Conservation (phyloP, 2,113 vertebrate species). For the Dicrurus megarhynchus region DNA sequence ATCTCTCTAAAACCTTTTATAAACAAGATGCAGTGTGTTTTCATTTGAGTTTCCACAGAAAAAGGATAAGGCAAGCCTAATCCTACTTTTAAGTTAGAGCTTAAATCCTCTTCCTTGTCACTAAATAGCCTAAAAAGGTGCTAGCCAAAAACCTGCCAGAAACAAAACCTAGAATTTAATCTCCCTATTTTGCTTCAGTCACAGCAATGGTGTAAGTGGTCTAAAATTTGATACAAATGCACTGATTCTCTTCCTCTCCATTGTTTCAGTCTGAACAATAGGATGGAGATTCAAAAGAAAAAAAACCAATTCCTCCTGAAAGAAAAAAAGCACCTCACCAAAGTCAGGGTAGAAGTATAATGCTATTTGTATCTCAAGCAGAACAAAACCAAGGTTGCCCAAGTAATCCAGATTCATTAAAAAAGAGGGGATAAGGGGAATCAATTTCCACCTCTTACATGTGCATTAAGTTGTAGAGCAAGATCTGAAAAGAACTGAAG, state of each 20-base stretch:
- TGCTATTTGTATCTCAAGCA: not conserved
- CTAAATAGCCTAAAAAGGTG: not conserved
- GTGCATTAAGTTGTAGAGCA: not conserved
- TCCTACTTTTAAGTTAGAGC: not conserved
- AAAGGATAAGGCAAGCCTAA: not conserved
- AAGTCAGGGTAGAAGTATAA: not conserved
- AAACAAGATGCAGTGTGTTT: not conserved
- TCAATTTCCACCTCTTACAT: not conserved
- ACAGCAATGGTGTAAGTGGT: not conserved
- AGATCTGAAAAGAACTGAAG: not conserved
- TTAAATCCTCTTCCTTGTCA: not conserved
- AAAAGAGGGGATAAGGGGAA: not conserved
- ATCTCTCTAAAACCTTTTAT: not conserved
- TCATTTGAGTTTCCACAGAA: not conserved
- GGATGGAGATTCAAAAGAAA: not conserved
- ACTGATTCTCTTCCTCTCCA: not conserved
- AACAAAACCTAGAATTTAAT: not conserved
- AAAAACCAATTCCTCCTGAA: not conserved
- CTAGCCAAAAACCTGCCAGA: not conserved
- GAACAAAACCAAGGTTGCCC: not conserved
- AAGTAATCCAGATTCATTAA: not conserved
- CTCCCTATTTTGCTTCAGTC: not conserved
- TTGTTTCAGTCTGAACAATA: not conserved
- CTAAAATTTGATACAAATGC: not conserved
- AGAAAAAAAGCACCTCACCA: not conserved